A percentile compares a stretch with the other conserved stretches of the same genome.
Evolutionary conservation across 2,797 vertebrate species (phyloP).

Genomic region (Rhinoraja longicauda): DNA sequence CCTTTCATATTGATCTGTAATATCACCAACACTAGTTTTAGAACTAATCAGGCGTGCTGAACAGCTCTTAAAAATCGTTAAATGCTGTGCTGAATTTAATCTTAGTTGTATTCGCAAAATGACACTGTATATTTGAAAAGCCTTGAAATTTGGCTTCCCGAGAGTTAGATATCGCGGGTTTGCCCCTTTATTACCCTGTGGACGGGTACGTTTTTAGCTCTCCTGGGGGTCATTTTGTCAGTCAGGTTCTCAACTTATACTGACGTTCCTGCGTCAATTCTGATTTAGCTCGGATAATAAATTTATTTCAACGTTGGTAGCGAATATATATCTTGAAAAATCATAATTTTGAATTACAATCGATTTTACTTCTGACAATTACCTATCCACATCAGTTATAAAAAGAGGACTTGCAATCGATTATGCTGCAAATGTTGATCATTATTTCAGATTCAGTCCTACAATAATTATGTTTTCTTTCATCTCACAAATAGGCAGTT

Average conservation of each 20-base stretch:
- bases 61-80: too few relatives aligned
- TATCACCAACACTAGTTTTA: too few relatives aligned
- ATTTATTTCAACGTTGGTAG: neutral
- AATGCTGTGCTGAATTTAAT: neutral
- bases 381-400: neutral
- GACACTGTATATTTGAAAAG: neutral
- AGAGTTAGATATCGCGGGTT: neutral
- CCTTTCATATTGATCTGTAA: too few relatives aligned
- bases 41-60: neutral
- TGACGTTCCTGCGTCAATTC: neutral
- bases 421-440: neutral
- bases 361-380: neutral
- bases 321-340: neutral
- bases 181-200: neutral
- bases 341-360: neutral
- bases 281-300: neutral
- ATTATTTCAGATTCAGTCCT: neutral
- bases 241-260: too few relatives aligned
- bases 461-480: neutral
- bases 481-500: neutral
- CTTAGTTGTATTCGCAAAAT: neutral
- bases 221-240: neutral
- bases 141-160: neutral
- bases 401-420: neutral
- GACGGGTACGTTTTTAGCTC: neutral